phyloP scores from a whole-genome alignment of 2,113 vertebrate species.

The Vidua chalybeata region DNA sequence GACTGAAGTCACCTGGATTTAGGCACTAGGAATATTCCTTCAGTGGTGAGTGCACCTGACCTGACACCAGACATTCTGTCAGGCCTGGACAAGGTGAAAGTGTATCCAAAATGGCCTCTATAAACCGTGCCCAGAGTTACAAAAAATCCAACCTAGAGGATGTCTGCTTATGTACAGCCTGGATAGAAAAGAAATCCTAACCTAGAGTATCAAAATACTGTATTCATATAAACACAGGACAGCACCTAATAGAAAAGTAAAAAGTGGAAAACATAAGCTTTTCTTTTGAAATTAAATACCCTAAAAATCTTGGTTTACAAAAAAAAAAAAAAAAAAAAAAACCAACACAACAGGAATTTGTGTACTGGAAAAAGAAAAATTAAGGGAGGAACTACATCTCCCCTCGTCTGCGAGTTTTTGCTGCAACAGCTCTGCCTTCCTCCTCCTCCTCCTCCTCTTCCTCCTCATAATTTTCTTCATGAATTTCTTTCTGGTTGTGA shows the following conservation, averaged over 20 bases:
- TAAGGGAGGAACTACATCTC: constrained; percentile 84
- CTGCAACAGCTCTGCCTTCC: constrained; percentile 69
- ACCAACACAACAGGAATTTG: neutral
- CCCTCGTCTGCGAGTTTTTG: constrained; percentile 80
- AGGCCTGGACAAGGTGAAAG: neutral
- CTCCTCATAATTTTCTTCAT: constrained; percentile 89
- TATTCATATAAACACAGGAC: constrained; percentile 71
- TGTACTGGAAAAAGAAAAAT: neutral
- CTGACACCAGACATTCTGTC: neutral
- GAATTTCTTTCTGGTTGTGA: constrained; percentile 68
- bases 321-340: neutral
- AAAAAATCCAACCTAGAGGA: neutral
- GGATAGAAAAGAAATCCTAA: constrained; percentile 73
- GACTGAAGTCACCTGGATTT: neutral
- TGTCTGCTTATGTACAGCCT: constrained; percentile 48
- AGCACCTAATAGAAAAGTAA: constrained; percentile 75
- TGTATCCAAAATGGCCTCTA: neutral
- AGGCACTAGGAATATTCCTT: constrained; percentile 39
- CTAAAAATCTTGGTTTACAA: neutral
- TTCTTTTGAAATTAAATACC: constrained; percentile 56
- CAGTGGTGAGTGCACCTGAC: neutral
- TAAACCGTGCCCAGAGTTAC: neutral
- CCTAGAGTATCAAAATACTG: constrained; percentile 77
- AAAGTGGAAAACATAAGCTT: constrained; percentile 49
- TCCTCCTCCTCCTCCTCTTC: constrained; percentile 88